Percentiles rank a stretch among this genome's conserved stretches.
These are phyloP conservation scores for Zygogramma bicolorata DNA, from an alignment of 2,888 invertebrate species.

Conservation along the genomic window DNA sequence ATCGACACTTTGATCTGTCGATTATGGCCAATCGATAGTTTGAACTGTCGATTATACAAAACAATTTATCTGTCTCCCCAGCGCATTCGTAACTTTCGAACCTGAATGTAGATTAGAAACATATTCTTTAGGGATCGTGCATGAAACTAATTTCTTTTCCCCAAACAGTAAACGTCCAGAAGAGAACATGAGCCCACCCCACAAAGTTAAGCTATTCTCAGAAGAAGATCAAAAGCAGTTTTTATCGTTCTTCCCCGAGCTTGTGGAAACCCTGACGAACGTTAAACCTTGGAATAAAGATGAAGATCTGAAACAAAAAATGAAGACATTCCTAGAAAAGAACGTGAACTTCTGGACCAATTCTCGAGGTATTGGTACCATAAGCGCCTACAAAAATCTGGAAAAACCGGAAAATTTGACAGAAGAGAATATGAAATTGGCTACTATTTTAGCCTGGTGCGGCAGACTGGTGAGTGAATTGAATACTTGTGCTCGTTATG, in stretches of 20 bases:
- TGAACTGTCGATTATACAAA: no score
- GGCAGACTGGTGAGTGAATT: constrained; percentile 20
- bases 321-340: neutral
- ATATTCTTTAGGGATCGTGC: no score
- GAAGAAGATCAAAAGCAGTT: neutral
- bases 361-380: constrained; percentile 10
- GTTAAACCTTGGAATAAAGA: neutral
- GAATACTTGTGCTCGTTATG: neutral
- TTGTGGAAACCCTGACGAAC: neutral
- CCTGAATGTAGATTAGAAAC: no score
- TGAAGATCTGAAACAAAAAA: neutral
- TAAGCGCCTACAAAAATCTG: constrained; percentile 22
- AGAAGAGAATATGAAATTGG: constrained; percentile 21
- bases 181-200: neutral
- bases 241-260: neutral
- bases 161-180: neutral
- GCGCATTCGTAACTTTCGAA: no score
- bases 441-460: constrained; percentile 26
- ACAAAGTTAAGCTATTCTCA: neutral
- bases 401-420: constrained; percentile 25
- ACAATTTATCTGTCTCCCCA: no score
- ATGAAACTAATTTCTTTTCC: neutral
- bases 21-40: no score
- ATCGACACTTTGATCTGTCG: no score
- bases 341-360: neutral